Evolutionary conservation across 2,797 vertebrate genomes (phyloP), one percentile per base, ranked within the genome.

Genomic region (Epinephelus coioides): DNA sequence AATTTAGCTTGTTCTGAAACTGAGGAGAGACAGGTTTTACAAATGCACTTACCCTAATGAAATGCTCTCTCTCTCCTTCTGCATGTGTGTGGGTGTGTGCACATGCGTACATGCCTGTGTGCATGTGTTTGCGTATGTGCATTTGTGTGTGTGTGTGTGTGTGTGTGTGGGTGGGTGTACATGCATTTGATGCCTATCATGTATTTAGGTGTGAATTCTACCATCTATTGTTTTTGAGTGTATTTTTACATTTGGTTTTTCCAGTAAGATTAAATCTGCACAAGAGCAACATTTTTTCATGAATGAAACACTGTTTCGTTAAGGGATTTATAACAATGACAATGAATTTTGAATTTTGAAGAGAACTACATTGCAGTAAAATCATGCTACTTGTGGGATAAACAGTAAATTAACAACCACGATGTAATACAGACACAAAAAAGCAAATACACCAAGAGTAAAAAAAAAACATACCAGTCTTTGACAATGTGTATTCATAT

Each of bases 11-110:
- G 49, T 54, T 81, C 61, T 62, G 63, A 86, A 82, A 81, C 38
- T 51, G 66, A 82, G 5, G 50, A 86, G 62, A 44, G 40, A 51
- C 19, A 19, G 81, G 67, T 86, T 89, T 88, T 78, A 87, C 65
- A 89, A 83, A 79, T 75, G 87, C 87, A 90, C 87, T 94, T 85
- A 90, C 34, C 78, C 76, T 88, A 85, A 90, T 92, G 81, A 92
- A 79, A 82, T 46, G 23, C 43, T 85, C 61, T 80, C 68, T 63
- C n/a, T 57, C 21, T 66, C n/a, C n/a, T 21, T 17, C 6, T 19
- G 50, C 49, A 8, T 69, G 50, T 59, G 56, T 46, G n/a, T 55
- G 63, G 60, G 57, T 56, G 25, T 55, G 60, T 21, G 17, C 15
- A 14, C 15, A 14, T 47, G 15, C 11, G 40, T 43, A 12, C 40